Evolutionary conservation across 1,140 invertebrate species (phyloP), one percentile per base, ranked within the genome.

Genomic region (Lepidurus couesii): DNA sequence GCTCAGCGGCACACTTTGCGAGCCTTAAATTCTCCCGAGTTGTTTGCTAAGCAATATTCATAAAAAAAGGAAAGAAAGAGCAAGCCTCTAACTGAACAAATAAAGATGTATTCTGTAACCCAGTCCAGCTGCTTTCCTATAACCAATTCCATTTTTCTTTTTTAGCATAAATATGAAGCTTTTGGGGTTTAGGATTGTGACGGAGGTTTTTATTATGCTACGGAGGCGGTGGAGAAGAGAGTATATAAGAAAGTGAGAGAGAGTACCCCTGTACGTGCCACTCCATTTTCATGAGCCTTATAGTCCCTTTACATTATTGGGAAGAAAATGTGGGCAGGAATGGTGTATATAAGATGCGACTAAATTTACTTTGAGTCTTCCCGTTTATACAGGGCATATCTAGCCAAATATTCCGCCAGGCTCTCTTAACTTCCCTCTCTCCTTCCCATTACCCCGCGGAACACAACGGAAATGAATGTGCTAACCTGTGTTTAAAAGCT

Each of bases 41-140:
- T 65, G 53, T 65, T 65, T 65, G 16, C 53, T 65, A 65, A 13
- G 53, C 53, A 65, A 65, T 65, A 65, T 21, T 65, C 53, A 21
- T 65, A 65, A 65, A 65, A 53, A 65, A 65, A 65, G 21, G 21
- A 65, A 65, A 21, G 53, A 21, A 65, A 65, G 53, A 13, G 21
- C 16, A 65, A 65, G 53, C 53, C 53, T 65, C 53, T 65, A 65
- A 65, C 53, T 9, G 53, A 65, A 21, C 53, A 65, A 65, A 65
- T 65, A 65, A 65, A 65, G 53, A 65, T 65, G 53, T 65, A 65
- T 65, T 65, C 53, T 21, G 53, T 65, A 65, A 65, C 53, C 53
- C 21, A 11, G 53, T 65, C 53, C 53, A 34, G 34, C 34, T 16
- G 16, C 53, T 16, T 65, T 65, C 13, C 53, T 65, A 21, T n/a